These are phyloP conservation scores for Gryllus longicercus DNA, from an alignment of 2,888 invertebrate genomes.

Conservation along the genomic window DNA sequence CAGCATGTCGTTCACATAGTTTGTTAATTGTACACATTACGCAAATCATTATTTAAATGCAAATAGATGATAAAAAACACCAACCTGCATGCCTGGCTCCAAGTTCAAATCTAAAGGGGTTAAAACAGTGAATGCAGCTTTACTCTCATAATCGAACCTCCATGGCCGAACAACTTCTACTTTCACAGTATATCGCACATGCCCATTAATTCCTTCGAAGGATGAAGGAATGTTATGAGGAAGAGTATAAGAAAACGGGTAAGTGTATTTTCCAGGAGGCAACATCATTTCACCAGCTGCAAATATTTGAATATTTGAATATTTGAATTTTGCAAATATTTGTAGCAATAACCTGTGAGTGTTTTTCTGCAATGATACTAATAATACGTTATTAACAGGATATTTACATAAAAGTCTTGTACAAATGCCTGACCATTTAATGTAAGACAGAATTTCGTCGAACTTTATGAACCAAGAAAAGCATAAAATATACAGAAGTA, in stretches of 20 bases:
- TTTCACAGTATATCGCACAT: conserved; percentile 75
- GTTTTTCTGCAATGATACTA: no score
- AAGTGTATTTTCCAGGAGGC: conserved; percentile 66
- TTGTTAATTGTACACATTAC: no score
- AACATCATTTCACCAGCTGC: conserved; percentile 66
- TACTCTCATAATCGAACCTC: conserved; percentile 79
- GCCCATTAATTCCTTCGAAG: conserved; percentile 66
- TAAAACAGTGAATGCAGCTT: conserved; percentile 76
- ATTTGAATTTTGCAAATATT: no score
- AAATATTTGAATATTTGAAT: conserved; percentile 33
- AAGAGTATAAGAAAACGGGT: conserved; percentile 73
- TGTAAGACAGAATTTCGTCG: no score
- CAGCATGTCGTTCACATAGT: no score
- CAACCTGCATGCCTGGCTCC: conserved; percentile 64
- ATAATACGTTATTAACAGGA: no score
- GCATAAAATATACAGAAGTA: no score
- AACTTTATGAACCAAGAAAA: no score
- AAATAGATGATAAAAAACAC: not conserved
- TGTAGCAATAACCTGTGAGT: no score
- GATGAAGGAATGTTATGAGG: conserved; percentile 52
- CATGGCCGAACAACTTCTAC: conserved; percentile 75
- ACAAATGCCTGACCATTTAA: no score
- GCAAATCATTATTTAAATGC: no score
- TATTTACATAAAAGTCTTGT: no score
- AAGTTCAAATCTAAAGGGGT: conserved; percentile 78